phyloP scores from a whole-genome alignment of 1,140 invertebrate genomes.

The Pararge aegeria region DNA sequence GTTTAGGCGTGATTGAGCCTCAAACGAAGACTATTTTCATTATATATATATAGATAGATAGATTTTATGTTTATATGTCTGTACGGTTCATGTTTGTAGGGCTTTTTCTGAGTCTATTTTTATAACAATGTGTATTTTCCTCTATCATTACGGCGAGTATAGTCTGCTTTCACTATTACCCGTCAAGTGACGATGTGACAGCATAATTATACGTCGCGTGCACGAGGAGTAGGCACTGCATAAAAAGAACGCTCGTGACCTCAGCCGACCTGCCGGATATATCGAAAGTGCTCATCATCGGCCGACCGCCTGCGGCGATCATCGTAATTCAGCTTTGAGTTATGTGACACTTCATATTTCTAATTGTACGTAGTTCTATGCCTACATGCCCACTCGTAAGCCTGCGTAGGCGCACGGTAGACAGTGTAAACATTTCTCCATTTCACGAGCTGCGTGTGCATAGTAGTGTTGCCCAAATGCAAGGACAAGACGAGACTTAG shows the following conservation, averaged over 20 bases:
- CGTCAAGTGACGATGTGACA: conserved; percentile 74
- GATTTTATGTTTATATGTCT: background rate
- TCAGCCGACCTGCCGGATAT: conserved; percentile 67
- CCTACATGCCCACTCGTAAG: background rate
- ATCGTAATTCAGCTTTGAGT: conserved; percentile 45
- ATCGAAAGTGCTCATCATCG: conserved; percentile 70
- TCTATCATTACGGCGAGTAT: conserved; percentile 59
- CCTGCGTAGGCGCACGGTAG: background rate
- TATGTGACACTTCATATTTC: conserved; percentile 53
- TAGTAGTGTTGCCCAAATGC: no score
- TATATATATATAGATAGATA: no score
- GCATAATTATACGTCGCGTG: conserved; percentile 75
- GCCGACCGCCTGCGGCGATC: conserved; percentile 41
- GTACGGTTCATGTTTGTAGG: background rate
- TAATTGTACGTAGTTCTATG: conserved; percentile 38
- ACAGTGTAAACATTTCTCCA: background rate
- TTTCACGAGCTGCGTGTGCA: no score
- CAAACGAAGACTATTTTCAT: no score
- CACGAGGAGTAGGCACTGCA: conserved; percentile 43
- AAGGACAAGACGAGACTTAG: no score
- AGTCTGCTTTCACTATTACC: conserved; percentile 68
- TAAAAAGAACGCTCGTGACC: conserved; percentile 73
- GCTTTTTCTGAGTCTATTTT: conserved; percentile 12
- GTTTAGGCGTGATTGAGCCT: no score
- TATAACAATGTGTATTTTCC: conserved; percentile 41